These are phyloP conservation scores for Arothron firmamentum DNA, from an alignment of 2,113 vertebrate genomes.

Conservation along the genomic window DNA sequence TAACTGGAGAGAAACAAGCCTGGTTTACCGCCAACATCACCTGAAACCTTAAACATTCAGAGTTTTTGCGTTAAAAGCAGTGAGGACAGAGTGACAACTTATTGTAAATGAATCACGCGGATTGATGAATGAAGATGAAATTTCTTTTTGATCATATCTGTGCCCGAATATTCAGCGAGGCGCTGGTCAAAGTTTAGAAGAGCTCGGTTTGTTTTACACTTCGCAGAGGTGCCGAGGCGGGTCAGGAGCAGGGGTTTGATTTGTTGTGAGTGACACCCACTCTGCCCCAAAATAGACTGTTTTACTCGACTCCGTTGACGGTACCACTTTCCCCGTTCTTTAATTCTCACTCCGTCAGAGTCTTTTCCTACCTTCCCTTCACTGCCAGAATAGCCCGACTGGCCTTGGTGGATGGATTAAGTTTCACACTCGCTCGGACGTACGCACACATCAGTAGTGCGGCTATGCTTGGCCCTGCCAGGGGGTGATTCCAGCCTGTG, in stretches of 20 bases:
- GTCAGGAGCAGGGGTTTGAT: constrained; percentile 42
- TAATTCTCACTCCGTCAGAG: constrained; percentile 54
- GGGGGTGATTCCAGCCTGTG: constrained; percentile 65
- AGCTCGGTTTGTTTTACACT: background rate
- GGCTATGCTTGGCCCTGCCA: constrained; percentile 61
- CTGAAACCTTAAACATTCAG: constrained; percentile 51
- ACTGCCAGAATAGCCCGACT: constrained; percentile 56
- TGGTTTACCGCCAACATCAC: constrained; percentile 50
- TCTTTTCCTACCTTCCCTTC: constrained; percentile 44
- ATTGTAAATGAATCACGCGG: constrained; percentile 26
- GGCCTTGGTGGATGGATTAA: constrained; percentile 64
- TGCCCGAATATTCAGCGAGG: constrained; percentile 7
- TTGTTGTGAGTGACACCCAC: constrained; percentile 64
- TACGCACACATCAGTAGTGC: constrained; percentile 25
- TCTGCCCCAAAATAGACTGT: constrained; percentile 58
- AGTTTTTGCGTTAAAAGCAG: constrained; percentile 47
- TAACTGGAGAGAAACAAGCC: constrained; percentile 40
- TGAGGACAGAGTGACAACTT: constrained; percentile 22
- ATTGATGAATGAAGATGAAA: constrained; percentile 22
- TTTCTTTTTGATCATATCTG: too few species aligned
- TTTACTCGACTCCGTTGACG: constrained; percentile 57
- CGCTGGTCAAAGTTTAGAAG: too few species aligned
- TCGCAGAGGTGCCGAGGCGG: constrained; percentile 41
- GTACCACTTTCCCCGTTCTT: constrained; percentile 56
- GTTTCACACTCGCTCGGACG: constrained; percentile 51